Base-by-base conservation (phyloP, 1,140 invertebrate genomes). In the Apis cerana region DNA sequence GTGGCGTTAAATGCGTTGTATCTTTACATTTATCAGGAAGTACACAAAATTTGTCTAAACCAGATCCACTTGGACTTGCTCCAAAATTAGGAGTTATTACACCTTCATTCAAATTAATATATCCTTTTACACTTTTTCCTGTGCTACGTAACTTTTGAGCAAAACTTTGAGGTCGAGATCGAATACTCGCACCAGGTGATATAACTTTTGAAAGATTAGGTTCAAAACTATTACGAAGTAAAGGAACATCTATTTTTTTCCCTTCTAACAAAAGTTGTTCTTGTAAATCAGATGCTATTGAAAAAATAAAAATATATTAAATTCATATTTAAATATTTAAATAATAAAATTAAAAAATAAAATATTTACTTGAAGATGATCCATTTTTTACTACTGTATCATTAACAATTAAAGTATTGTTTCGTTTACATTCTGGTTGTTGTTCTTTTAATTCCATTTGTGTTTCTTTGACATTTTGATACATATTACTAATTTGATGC, bases 401-500 rank as follows among this genome's bases (percentile, higher is more conserved):
- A 43, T 89, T 92, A 15, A 90, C 94, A 82, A 89, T 91, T 88
- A 89, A 92, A 93, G 94, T 94, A 85, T 93, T 92, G 72, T 95
- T 92, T 82, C 93, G 92, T 87, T 95, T 94, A 62, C 92, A 90
- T 27, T 95, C 91, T 33, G 92, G 91, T 52, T 96, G 96, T 85
- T 97, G 97, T 84, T 96, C 97, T 89, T 96, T 97, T 70, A 99
- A 94, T 88, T 99, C 98, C 89, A 97, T 97, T 91, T 98, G 97
- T 2, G 98, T 99, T 90, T 99, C 98, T 90, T 98, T 98, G 9
- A 99, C 98, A 94, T 99, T 99, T 93, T 98, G 98, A 94, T 99
- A 99, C 98, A 99, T 99, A 84, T 98, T 99, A 85, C 97, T 98
- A 85, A 99, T 98, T 94, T 99, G 99, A 95, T 99, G 98, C 61